phyloP scores from a whole-genome alignment of 53 echinoderm and acorn worm species.

The Temnopleurus reevesii region DNA sequence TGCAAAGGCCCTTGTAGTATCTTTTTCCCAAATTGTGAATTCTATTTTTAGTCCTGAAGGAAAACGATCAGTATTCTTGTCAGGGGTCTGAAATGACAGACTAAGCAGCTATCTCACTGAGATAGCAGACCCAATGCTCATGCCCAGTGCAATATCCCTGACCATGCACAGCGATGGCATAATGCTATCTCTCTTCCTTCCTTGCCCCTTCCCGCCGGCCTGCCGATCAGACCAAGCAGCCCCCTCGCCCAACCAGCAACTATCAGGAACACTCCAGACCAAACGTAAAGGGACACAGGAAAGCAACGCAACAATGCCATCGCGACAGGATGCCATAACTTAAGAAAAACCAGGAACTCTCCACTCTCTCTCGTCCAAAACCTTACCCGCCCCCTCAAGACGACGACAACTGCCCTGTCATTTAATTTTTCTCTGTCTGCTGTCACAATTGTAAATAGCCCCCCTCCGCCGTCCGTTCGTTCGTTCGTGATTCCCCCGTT shows the following conservation, averaged over 20 bases:
- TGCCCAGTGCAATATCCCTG: background rate
- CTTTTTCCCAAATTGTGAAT: too few species aligned
- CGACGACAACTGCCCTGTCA: conserved; percentile 19
- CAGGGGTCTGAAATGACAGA: background rate
- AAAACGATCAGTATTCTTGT: too few species aligned
- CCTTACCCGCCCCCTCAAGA: conserved; percentile 12
- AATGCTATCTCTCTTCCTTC: background rate
- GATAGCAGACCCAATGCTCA: conserved; percentile 1
- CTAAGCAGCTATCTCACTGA: background rate
- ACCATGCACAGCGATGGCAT: background rate
- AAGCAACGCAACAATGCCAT: conserved; percentile 32
- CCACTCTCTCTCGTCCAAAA: conserved; percentile 27
- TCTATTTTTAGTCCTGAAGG: too few species aligned
- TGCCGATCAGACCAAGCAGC: background rate
- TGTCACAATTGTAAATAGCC: conserved; percentile 23
- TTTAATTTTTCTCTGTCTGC: conserved; percentile 22
- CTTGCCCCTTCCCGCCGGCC: background rate
- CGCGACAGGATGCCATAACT: conserved; percentile 55
- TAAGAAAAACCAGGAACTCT: background rate
- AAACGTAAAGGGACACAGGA: background rate
- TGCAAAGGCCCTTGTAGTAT: too few species aligned
- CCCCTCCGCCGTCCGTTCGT: too few species aligned
- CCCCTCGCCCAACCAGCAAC: background rate
- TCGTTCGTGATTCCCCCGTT: conserved; percentile 20
- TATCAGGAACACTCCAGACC: background rate